phyloP scores from a whole-genome alignment of 2,113 vertebrate species.

The Ia io region DNA sequence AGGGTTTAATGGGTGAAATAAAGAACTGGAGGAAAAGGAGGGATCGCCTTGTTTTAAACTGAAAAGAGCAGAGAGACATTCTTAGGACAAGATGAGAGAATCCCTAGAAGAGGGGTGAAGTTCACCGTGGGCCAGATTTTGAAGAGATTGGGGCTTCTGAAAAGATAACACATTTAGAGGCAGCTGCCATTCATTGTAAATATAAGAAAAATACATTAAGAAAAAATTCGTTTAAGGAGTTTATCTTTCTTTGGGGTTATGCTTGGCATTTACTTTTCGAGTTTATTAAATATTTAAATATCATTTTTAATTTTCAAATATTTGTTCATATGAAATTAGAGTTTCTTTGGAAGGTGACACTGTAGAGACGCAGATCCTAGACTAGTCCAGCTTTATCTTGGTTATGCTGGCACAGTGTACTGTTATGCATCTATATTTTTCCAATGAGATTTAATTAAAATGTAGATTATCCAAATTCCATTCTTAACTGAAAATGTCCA shows the following conservation, averaged over 20 bases:
- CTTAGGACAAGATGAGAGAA: neutral
- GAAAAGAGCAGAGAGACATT: neutral
- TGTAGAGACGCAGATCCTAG: neutral
- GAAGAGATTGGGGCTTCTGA: neutral
- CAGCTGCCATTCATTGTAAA: neutral
- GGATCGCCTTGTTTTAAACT: neutral
- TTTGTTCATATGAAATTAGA: neutral
- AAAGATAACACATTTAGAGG: neutral
- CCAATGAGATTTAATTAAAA: constrained; percentile 33
- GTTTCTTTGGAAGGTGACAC: neutral
- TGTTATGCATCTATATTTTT: constrained; percentile 3
- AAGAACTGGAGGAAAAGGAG: neutral
- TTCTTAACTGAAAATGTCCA: constrained; percentile 27
- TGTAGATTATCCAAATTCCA: constrained; percentile 37
- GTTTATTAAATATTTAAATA: constrained; percentile 37
- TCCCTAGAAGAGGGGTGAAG: neutral
- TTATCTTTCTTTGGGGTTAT: constrained; percentile 1
- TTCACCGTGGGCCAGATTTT: neutral
- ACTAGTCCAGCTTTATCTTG: neutral
- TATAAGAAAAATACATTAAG: neutral
- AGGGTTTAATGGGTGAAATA: neutral
- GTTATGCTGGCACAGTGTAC: neutral
- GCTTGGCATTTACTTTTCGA: neutral
- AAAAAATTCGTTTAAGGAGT: neutral
- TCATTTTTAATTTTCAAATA: constrained; percentile 15